Evolutionary conservation across 2,113 vertebrate species (phyloP), one percentile per base, ranked within the genome.

Genomic region (Sebastes fasciatus): DNA sequence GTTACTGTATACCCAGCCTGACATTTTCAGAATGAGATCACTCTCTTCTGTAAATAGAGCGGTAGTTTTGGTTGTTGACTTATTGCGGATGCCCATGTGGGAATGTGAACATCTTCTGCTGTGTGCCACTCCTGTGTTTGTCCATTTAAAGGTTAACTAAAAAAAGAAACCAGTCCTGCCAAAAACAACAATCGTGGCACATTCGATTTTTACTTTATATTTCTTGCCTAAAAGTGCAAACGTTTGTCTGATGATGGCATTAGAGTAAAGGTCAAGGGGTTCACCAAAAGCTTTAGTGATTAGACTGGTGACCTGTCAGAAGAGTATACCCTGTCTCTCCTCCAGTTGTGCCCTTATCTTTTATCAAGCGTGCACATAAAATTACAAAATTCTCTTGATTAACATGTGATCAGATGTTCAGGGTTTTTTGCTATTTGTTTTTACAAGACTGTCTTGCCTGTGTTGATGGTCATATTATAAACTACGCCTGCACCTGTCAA

Each of bases 41-140:
- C 58, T 54, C 12, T 68, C 9, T 80, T 52, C 65, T 82, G 77
- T 80, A 82, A 87, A 87, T 71, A 85, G n/a, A 83, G 83, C 74
- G 57, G 1, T 26, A 43, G 74, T 65, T 81, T 76, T 46, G 17
- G 17, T 52, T 78, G 66, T 74, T 82, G 71, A 80, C 71, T 73
- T 80, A 14, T 49, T 49, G 69, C 51, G 67, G 54, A 72, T 82
- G 52, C 13, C 48, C 54, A 64, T 69, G n/a, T 79, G 65, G 46
- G 68, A 83, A 82, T 72, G 43, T 71, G 48, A 64, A 66, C 43
- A 58, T 77, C 48, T 49, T 76, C 21, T 52, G 26, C 45, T 60
- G 51, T 48, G 26, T 61, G 49, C 76, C 76, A 76, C 72, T 72
- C 61, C 74, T 87, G 84, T 79, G 65, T 83, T 81, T 84, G 63